Evolutionary conservation across 1,140 invertebrate species (phyloP), one percentile per base, ranked within the genome.

Genomic region (Diploscapter pachys): DNA sequence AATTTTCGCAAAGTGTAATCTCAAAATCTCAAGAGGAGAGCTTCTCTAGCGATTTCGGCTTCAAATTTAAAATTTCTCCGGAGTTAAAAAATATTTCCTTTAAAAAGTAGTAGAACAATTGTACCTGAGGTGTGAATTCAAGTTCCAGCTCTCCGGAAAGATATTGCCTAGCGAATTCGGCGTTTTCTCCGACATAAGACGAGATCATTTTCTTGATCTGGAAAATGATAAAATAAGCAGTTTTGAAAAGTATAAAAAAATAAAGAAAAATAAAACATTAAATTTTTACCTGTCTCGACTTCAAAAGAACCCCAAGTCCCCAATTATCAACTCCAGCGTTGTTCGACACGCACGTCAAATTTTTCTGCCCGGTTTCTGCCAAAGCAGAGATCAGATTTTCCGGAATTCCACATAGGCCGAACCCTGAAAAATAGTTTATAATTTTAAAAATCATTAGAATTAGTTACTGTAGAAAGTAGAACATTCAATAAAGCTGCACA

Each of bases 121-220:
- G 31, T 31, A 69, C 59, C 88, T 97, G 95, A 5, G 95, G 95
- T 11, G 94, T 96, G 61, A 98, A 87, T 86, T 98, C 95, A 5
- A 98, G 67, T 56, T 80, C 95, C 64, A 98, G 86, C 87, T 97
- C 91, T 52, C 96, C 96, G 80, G 82, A 88, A 53, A 98, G 87
- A 88, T 93, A 99, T 86, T 98, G 96, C 75, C 91, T 90, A 84
- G 96, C 95, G 87, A 99, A 95, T 88, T 97, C 95, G 8, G 91
- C 91, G 90, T 99, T 99, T 88, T 99, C 96, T 49, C 97, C 97
- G 66, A 99, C 95, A 89, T 98, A 99, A 0, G 95, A 98, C 13
- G 93, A 89, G 81, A 99, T 94, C 90, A 98, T 93, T 80, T 94
- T 89, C 83, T 93, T 92, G 59, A 98, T 90, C 87, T 89, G 75